Percentiles rank a stretch among this genome's conserved stretches.
These are phyloP conservation scores for Macaria notata DNA, from an alignment of 2,888 invertebrate species.

Conservation along the genomic window DNA sequence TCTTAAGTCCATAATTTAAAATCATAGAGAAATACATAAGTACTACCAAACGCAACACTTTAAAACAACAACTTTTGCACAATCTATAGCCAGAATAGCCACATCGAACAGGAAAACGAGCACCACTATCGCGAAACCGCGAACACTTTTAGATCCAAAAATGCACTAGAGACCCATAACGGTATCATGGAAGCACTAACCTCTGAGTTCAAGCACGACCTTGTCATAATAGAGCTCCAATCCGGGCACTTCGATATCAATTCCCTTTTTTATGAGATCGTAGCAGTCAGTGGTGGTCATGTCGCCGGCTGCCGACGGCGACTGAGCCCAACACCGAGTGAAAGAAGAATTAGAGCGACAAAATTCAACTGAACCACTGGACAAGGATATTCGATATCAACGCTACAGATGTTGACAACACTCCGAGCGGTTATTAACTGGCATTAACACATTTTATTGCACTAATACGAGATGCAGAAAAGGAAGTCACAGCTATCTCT, in stretches of 20 bases:
- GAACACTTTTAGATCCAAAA: background rate
- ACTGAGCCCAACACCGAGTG: conserved; percentile 52
- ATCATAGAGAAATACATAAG: no score
- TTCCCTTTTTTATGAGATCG: conserved; percentile 75
- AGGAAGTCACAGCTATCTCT: background rate
- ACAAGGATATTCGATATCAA: conserved; percentile 77
- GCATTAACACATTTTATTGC: conserved; percentile 41
- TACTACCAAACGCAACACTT: no score
- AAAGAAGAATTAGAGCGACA: conserved; percentile 79
- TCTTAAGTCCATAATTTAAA: background rate
- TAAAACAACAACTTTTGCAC: no score
- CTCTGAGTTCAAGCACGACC: conserved; percentile 82
- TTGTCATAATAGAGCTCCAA: conserved; percentile 82
- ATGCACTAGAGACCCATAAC: conserved; percentile 2
- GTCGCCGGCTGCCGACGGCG: conserved; percentile 56
- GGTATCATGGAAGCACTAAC: conserved; percentile 57
- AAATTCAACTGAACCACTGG: conserved; percentile 66
- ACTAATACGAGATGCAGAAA: conserved; percentile 14
- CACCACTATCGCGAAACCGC: conserved; percentile 8
- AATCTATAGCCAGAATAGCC: background rate
- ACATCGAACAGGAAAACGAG: conserved; percentile 22
- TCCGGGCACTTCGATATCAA: conserved; percentile 77
- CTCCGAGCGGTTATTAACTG: conserved; percentile 58
- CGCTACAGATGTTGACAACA: conserved; percentile 73
- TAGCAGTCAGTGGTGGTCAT: conserved; percentile 79